Conservation (phyloP, 2,888 invertebrate species). For the Galeopsomyia nigrocyanea region DNA sequence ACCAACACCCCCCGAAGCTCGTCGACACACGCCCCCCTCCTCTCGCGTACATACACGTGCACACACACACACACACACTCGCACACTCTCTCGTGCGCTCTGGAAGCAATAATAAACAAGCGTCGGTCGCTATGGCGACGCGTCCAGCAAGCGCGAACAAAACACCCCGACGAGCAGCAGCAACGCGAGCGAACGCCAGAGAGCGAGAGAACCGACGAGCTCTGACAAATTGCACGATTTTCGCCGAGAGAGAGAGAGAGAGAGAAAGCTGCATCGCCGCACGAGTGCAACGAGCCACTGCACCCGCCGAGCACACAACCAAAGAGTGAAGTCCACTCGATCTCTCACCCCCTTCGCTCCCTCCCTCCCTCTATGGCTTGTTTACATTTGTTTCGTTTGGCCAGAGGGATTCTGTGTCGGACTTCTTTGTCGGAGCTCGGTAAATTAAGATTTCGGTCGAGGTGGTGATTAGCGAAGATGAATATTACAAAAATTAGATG, state of each 20-base stretch:
- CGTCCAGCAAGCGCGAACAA: conserved; percentile 66
- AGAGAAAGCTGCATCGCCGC: conserved; percentile 4
- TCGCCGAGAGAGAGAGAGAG: conserved; percentile 18
- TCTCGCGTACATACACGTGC: conserved; percentile 43
- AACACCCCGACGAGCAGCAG: conserved; percentile 56
- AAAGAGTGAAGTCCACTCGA: conserved; percentile 1
- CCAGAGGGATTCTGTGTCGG: no score
- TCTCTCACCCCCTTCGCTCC: neutral
- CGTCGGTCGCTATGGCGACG: conserved; percentile 67
- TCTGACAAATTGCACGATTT: conserved; percentile 49
- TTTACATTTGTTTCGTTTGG: conserved; percentile 39
- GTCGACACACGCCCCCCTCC: conserved; percentile 35
- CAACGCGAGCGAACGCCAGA: neutral
- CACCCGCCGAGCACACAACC: neutral
- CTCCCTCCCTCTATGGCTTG: conserved; percentile 33
- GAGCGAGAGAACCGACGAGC: conserved; percentile 9
- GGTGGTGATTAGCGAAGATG: no score
- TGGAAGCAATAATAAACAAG: conserved; percentile 69
- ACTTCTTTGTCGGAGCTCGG: no score
- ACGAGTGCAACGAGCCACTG: neutral
- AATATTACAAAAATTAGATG: no score
- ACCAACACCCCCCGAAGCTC: conserved; percentile 28
- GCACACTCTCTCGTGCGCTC: conserved; percentile 51
- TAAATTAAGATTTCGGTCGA: no score
- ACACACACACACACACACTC: conserved; percentile 15